phyloP scores from a whole-genome alignment of 2,797 vertebrate genomes.

The Vireo griseus region DNA sequence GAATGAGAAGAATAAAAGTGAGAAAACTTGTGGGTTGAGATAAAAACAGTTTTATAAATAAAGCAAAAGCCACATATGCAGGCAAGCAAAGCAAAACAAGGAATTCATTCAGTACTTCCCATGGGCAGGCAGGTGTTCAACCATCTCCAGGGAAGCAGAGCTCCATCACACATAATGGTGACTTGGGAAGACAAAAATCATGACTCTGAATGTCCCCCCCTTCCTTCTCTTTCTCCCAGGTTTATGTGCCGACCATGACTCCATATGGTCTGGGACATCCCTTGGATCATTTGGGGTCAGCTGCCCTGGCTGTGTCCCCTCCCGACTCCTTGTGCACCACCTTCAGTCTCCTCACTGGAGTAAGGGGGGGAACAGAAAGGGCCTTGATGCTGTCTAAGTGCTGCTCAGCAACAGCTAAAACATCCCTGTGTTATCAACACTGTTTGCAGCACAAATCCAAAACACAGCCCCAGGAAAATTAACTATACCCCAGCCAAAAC shows the following conservation, averaged over 20 bases:
- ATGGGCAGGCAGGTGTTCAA: neutral
- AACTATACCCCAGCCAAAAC: neutral
- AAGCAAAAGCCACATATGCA: neutral
- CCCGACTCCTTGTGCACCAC: neutral
- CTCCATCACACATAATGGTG: neutral
- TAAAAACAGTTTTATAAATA: neutral
- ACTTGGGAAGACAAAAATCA: neutral
- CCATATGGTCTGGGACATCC: neutral
- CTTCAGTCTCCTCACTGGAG: neutral
- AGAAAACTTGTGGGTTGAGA: neutral
- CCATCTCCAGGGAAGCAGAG: neutral
- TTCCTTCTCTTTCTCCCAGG: neutral
- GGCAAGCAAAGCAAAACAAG: neutral
- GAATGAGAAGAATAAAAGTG: neutral
- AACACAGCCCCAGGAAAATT: neutral
- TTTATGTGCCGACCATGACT: neutral
- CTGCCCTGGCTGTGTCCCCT: neutral
- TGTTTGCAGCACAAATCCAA: neutral
- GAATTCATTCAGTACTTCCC: neutral
- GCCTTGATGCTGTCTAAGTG: neutral
- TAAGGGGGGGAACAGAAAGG: neutral
- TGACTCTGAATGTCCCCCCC: neutral
- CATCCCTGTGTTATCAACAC: neutral
- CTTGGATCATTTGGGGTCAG: neutral
- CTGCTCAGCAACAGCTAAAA: neutral